phyloP scores from a whole-genome alignment of 2,888 invertebrate genomes.

The Hirtodrosophila cameraria region DNA sequence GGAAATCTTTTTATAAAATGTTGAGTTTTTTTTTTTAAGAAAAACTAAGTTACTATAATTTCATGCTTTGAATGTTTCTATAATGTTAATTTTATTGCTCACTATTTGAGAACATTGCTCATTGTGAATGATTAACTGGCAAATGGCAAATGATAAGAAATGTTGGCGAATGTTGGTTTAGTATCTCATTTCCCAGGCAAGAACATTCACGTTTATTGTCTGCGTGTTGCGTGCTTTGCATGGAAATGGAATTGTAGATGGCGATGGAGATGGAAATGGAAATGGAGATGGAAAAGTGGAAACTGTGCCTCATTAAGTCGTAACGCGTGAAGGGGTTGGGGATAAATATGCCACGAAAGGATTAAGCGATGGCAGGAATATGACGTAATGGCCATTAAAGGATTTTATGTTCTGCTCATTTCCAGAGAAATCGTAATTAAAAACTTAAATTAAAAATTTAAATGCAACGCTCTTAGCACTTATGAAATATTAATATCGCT shows the following conservation, averaged over 20 bases:
- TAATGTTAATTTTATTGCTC: conserved; percentile 12
- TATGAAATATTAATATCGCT: conserved; percentile 67
- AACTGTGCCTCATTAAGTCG: conserved; percentile 69
- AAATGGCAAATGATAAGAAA: conserved; percentile 39
- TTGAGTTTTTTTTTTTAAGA: neutral
- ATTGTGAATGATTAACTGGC: conserved; percentile 27
- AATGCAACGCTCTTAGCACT: conserved; percentile 59
- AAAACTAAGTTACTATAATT: conserved; percentile 4
- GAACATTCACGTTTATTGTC: conserved; percentile 47
- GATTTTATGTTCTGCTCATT: conserved; percentile 26
- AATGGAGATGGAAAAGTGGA: conserved; percentile 47
- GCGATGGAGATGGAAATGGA: conserved; percentile 38
- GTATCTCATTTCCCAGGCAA: conserved; percentile 34
- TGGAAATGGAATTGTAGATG: conserved; percentile 37
- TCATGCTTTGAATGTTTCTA: neutral
- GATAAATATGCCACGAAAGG: conserved; percentile 73
- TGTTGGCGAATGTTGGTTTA: conserved; percentile 23
- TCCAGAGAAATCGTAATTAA: conserved; percentile 51
- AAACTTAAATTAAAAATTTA: conserved; percentile 70
- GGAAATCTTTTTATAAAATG: neutral
- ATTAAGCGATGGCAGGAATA: conserved; percentile 57
- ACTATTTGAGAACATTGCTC: neutral
- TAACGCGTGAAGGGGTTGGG: conserved; percentile 41
- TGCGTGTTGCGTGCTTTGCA: conserved; percentile 57
- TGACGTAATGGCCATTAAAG: conserved; percentile 52